Percentiles rank a stretch among this genome's conserved stretches.
These are phyloP conservation scores for Strix uralensis DNA, from an alignment of 2,113 vertebrate species.

Conservation along the genomic window DNA sequence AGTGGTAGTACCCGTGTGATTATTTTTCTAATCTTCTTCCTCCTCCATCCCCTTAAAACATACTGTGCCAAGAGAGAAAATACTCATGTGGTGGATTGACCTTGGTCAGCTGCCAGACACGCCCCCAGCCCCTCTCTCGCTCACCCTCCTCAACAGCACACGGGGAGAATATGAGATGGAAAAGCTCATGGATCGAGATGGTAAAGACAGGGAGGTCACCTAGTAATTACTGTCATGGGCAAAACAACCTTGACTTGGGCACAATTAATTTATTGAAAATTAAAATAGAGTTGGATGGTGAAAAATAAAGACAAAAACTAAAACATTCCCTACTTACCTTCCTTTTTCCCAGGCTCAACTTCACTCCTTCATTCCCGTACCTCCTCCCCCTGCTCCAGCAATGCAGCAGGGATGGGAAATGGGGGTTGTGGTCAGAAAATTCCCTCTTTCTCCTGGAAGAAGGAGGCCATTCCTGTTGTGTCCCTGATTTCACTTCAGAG, in stretches of 20 bases:
- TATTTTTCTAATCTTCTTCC: background rate
- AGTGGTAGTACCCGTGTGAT: too few species aligned
- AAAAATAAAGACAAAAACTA: background rate
- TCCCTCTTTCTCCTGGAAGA: background rate
- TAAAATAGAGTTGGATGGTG: background rate
- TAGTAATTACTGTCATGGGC: background rate
- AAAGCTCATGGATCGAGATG: background rate
- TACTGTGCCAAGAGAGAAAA: background rate
- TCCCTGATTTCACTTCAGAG: too few species aligned
- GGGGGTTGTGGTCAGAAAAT: background rate
- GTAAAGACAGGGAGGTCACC: background rate
- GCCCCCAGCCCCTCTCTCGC: background rate
- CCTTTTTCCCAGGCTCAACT: background rate
- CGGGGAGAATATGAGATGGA: background rate
- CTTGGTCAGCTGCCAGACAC: background rate
- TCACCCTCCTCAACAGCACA: background rate
- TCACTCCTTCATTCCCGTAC: background rate
- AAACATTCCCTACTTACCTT: background rate
- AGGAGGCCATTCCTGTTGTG: rapidly evolving
- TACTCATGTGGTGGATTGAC: background rate
- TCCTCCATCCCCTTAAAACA: background rate
- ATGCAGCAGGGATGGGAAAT: background rate
- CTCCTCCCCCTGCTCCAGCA: background rate
- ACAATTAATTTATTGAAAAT: background rate
- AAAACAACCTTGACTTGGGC: background rate